Conservation (phyloP, 2,113 vertebrate genomes). For the Pangasianodon hypophthalmus region DNA sequence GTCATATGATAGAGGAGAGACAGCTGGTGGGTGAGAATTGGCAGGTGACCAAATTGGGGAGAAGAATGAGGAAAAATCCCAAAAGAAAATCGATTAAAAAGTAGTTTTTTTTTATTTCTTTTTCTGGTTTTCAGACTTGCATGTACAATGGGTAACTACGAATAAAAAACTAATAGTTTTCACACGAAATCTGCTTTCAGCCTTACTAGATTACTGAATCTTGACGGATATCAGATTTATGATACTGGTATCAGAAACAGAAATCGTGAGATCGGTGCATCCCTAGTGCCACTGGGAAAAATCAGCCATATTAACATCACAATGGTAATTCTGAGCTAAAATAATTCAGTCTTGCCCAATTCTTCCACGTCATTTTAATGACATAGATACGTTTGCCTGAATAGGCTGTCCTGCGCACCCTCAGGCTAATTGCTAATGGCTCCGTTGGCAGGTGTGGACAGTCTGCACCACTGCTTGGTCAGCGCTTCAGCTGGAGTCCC, state of each 20-base stretch:
- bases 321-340: background rate
- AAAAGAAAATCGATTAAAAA: background rate
- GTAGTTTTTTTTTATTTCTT: background rate
- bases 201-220: background rate
- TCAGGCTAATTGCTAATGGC: constrained; percentile 42
- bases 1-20: background rate
- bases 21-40: background rate
- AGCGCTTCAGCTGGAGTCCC: constrained; percentile 35
- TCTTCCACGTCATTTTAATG: constrained; percentile 7
- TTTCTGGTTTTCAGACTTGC: background rate
- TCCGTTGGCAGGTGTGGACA: constrained; percentile 44
- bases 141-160: background rate
- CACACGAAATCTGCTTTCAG: background rate
- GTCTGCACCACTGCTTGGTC: constrained; percentile 45
- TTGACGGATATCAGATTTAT: background rate
- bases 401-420: constrained; percentile 15
- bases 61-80: background rate
- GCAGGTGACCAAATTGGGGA: background rate
- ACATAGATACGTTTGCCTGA: background rate
- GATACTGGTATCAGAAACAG: background rate
- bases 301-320: background rate
- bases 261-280: background rate
- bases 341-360: background rate
- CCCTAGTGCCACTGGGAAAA: background rate
- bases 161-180: background rate